Base-by-base conservation (phyloP, 2,797 vertebrate genomes). In the Psittacula derbiana region DNA sequence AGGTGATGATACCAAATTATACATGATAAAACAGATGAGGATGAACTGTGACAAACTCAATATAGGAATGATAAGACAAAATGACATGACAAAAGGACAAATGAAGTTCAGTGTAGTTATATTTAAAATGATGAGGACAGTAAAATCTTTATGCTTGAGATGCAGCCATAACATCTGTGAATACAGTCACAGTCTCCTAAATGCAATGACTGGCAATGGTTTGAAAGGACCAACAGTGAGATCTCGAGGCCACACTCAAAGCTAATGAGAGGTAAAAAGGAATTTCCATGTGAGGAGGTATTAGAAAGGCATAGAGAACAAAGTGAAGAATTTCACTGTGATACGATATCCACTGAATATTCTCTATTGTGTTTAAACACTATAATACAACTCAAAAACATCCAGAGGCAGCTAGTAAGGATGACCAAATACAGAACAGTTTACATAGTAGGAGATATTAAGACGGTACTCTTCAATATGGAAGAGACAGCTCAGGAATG, bases 91-190 rank as follows among this genome's bases (percentile, higher is more conserved):
- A 71, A 27, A 41, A 69, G 40, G 19, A 70, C 15, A 90, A 66
- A 73, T 28, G 4, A 86, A 47, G 6, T 67, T 73, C 0, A 2
- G 4, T 20, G 27, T 10, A 78, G 24, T 5, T 40, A 40, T 16
- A 55, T 11, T 49, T 19, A 24, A 66, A 76, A 73, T 20, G 0
- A 72, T 20, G 19, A 67, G 62, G 31, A 36, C 0, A 1, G 12
- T n/a, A 75, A 94, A 94, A 85, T 44, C 13, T 12, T 44, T 57
- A 23, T 25, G 16, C 24, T 4, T 8, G 6, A 14, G 41, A 44
- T 4, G 6, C 21, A 88, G 27, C 24, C 14, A 7, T 55, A 92
- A 40, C 3, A 4, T 24, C 38, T 49, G 4, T 70, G 67, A 80
- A 72, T 10, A 49, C 4, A 61, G 41, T 9, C 38, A 47, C 19